Base-by-base conservation (phyloP, 2,797 vertebrate genomes). In the Acestrorhynchus altus region DNA sequence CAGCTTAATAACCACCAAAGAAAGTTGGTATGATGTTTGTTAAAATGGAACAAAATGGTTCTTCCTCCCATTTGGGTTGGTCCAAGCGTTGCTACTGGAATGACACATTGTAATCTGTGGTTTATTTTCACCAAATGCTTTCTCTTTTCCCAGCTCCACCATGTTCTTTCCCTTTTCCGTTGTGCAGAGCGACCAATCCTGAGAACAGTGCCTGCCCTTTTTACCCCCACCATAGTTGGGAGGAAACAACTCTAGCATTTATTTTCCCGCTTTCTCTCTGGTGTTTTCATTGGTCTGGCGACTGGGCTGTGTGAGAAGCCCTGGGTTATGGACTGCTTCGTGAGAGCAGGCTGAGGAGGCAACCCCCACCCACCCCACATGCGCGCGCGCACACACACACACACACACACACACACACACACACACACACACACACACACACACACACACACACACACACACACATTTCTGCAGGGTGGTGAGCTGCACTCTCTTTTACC, bases 271-370 rank as follows among this genome's bases (percentile, higher is more conserved):
- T 69, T 35, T 79, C 71, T 81, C 57, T 61, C 76, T 61, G 59
- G 74, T 80, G 77, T 84, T 83, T 86, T 84, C 74, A 70, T 70
- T 83, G 83, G 83, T 81, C 70, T 81, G 83, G 71, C 26, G 57
- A 65, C 66, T 72, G 39, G 8, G 61, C 35, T n/a, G 59, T 42
- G 66, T 79, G 31, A 35, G 31, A 78, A 47, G 57, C 42, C 47
- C 22, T 77, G 78, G 78, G 52, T 71, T 60, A 72, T 26, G 68
- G 40, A 57, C 40, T 71, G 26, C 66, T 59, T 81, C 76, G 72
- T 81, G 77, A 81, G 76, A 64, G 73, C 11, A 47, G 20, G 46
- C 52, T 64, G 44, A 78, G 54, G 49, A 74, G 67, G 65, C 31
- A 2, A 6, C 65, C 16, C 52, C 47, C 63, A 79, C 40, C 40